Base-by-base conservation (phyloP, 2,113 vertebrate species). In the Pelobates fuscus region DNA sequence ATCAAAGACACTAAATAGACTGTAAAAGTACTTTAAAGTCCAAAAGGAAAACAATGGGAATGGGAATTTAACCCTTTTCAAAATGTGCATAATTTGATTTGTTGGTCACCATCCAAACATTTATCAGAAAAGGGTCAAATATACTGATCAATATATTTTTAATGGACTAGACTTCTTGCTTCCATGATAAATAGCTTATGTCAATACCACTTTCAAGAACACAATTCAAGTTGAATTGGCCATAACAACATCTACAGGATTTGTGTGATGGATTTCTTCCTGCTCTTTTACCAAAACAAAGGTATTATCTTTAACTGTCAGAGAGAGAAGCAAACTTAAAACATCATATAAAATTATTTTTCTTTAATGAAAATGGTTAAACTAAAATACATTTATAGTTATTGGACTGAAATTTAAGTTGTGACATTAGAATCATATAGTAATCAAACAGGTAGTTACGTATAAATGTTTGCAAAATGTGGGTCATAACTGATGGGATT, bases 91-190 rank as follows among this genome's bases (percentile, higher is more conserved):
- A n/a, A 54, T 12, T 54, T 43, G 20, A 29, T 41, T 69, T 57
- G 20, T 7, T 21, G 30, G 29, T 8, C 30, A 65, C 27, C 8
- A 8, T 27, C n/a, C n/a, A n/a, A 14, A 23, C 62, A 74, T 74
- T 29, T 26, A 74, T 74, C 71, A 74, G 60, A 14, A 41, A 21
- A 29, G 62, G 62, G 49, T 74, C 49, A 74, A 41, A 74, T 66
- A 66, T 58, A 46, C 62, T 27, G 71, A 74, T 74, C 71, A 58
- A 74, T 66, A 74, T 41, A 43, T 74, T 62, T 65, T 74, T 74
- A 74, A 74, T 66, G 52, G 71, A 66, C 71, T 65, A 32, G 60
- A 54, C 49, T 58, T 58, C 62, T 66, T 75, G 49, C 54, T 18
- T 67, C 12, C 54, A 59, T 75, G 72, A 75, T 67, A 37, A 60